A percentile compares a stretch with the other conserved stretches of the same genome.
Evolutionary conservation across 2,113 vertebrate species (phyloP).

Genomic region (Megaceryle torquata): DNA sequence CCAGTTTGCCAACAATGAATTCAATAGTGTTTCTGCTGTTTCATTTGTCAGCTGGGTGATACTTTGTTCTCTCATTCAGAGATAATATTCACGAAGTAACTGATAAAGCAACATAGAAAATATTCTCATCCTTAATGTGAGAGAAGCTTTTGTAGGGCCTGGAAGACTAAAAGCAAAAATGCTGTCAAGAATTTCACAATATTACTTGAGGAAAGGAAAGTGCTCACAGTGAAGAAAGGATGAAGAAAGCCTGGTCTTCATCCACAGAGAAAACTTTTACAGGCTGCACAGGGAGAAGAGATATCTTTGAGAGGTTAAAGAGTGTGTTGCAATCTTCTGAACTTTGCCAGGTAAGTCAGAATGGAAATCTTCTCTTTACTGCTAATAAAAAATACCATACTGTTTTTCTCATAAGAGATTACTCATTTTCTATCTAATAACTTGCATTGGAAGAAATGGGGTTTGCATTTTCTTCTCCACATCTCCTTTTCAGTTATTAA

Average conservation of each 20-base stretch:
- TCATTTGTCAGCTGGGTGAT: background rate
- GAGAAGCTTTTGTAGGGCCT: background rate
- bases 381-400: background rate
- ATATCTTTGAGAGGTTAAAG: background rate
- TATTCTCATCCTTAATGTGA: background rate
- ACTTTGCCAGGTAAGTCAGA: slow-evolving; percentile 22
- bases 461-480: background rate
- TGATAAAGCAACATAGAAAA: background rate
- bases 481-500: background rate
- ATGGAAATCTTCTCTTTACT: background rate
- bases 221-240: background rate
- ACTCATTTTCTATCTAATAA: background rate
- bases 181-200: background rate
- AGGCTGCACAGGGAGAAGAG: background rate
- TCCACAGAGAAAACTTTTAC: slow-evolving; percentile 6
- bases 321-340: background rate
- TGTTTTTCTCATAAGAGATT: background rate
- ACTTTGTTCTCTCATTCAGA: background rate
- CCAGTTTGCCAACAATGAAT: background rate
- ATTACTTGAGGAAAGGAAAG: background rate
- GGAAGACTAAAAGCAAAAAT: background rate
- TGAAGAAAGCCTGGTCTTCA: slow-evolving; percentile 5
- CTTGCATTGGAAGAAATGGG: background rate
- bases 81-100: background rate
- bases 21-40: background rate